Conservation (phyloP, 2,888 invertebrate genomes). For the Anarsia innoxiella region DNA sequence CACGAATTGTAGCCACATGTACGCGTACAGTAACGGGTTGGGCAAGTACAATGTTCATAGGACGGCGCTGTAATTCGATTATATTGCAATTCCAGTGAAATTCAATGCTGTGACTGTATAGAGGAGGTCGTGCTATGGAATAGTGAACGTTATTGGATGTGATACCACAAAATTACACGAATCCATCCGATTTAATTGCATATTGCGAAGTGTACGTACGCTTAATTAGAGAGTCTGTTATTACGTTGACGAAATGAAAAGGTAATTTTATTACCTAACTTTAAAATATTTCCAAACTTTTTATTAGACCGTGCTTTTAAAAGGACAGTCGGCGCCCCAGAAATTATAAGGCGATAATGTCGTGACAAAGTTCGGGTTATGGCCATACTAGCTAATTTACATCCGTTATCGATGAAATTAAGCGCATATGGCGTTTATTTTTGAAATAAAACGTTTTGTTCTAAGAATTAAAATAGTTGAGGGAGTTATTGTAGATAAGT, state of each 20-base stretch:
- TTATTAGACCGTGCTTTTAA: too few species aligned
- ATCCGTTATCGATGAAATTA: constrained; percentile 18
- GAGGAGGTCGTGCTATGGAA: constrained; percentile 19
- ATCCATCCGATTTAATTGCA: too few species aligned
- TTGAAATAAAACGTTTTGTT: constrained; percentile 13
- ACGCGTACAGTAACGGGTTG: constrained; percentile 40
- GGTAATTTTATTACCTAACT: too few species aligned
- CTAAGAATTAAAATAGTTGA: constrained; percentile 10
- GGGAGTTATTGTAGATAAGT: too few species aligned
- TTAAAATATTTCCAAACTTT: too few species aligned
- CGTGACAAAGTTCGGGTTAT: constrained; percentile 15
- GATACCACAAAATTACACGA: too few species aligned
- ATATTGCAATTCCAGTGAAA: constrained; percentile 30
- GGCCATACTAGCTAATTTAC: constrained; percentile 17
- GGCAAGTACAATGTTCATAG: constrained; percentile 26
- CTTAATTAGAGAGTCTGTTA: too few species aligned
- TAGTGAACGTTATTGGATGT: too few species aligned
- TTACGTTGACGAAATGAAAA: too few species aligned
- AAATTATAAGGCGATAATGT: too few species aligned
- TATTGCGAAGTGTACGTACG: too few species aligned
- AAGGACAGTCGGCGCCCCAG: too few species aligned
- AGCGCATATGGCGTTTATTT: constrained; percentile 19
- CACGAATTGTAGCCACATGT: constrained; percentile 38
- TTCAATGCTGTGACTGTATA: constrained; percentile 4
- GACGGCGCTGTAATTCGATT: constrained; percentile 40